phyloP scores from a whole-genome alignment of 1,140 invertebrate species.

The Microvelia longipes region DNA sequence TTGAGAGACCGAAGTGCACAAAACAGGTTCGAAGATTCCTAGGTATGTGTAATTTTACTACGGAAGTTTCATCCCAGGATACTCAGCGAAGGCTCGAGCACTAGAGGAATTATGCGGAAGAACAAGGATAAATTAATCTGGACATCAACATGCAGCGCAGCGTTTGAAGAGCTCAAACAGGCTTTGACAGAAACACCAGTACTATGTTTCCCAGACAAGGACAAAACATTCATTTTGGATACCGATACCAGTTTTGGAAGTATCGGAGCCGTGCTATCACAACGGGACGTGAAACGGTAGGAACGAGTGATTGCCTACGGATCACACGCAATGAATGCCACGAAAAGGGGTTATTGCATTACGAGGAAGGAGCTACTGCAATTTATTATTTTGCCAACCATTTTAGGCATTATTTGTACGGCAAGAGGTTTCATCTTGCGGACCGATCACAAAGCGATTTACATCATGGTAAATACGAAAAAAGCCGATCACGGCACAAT shows the following conservation, averaged over 20 bases:
- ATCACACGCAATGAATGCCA: no score
- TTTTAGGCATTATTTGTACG: no score
- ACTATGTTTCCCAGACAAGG: constrained; percentile 28
- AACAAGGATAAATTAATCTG: not conserved
- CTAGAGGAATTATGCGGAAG: not conserved
- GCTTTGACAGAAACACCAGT: constrained; percentile 9
- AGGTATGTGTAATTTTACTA: not conserved
- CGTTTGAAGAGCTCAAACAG: not conserved
- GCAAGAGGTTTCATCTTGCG: no score
- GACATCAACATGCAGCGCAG: not conserved
- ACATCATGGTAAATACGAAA: no score
- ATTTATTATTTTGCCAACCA: no score
- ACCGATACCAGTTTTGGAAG: constrained; percentile 24
- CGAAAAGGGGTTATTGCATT: no score
- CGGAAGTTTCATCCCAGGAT: not conserved
- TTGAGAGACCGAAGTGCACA: not conserved
- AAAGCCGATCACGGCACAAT: no score
- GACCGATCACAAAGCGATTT: no score
- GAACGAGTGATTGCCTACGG: no score
- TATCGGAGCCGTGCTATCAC: not conserved
- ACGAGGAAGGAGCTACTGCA: no score
- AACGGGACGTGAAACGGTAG: not conserved
- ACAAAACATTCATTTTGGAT: constrained; percentile 23
- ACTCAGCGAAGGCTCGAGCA: not conserved
- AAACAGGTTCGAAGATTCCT: not conserved